Percentiles rank a stretch among this genome's conserved stretches.
These are phyloP conservation scores for Todiramphus saurophagus DNA, from an alignment of 2,113 vertebrate species.

Conservation along the genomic window DNA sequence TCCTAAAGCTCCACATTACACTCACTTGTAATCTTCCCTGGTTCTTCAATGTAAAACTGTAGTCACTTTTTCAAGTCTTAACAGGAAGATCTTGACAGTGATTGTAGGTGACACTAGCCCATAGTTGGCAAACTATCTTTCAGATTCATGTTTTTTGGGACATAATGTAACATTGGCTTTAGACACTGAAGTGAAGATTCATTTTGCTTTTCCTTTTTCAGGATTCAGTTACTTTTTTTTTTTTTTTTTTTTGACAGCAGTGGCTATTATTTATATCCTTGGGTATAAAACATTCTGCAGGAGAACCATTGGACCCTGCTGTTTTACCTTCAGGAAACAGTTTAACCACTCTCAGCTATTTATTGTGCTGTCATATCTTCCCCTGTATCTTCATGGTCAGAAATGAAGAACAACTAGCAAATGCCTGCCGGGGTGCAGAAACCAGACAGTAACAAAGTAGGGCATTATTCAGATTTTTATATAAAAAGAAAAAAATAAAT, in stretches of 20 bases:
- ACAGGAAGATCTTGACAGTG: not conserved
- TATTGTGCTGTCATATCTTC: slow-evolving; percentile 14
- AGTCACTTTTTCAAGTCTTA: not conserved
- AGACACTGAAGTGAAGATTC: not conserved
- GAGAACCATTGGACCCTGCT: not conserved
- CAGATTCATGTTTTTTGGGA: not conserved
- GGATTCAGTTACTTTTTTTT: not conserved
- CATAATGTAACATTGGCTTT: not conserved
- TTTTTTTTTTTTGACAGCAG: not conserved
- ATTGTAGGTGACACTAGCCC: not conserved
- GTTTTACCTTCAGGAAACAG: slow-evolving; percentile 43
- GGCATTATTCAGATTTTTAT: not conserved
- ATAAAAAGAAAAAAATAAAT: not conserved
- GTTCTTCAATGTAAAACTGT: not conserved
- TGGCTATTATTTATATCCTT: slow-evolving; percentile 6
- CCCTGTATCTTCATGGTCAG: not conserved
- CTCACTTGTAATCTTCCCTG: not conserved
- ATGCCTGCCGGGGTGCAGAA: not conserved
- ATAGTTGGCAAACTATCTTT: not conserved
- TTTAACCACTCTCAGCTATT: slow-evolving; percentile 38
- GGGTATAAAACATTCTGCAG: slow-evolving; percentile 14
- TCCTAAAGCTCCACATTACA: not conserved
- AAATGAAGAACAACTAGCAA: not conserved
- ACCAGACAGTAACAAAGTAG: not conserved
- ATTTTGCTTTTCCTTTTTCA: not conserved